Percentiles rank a stretch among this genome's conserved stretches.
Conservation (phyloP, 1,140 invertebrate species). For the Eurosta solidaginis region DNA sequence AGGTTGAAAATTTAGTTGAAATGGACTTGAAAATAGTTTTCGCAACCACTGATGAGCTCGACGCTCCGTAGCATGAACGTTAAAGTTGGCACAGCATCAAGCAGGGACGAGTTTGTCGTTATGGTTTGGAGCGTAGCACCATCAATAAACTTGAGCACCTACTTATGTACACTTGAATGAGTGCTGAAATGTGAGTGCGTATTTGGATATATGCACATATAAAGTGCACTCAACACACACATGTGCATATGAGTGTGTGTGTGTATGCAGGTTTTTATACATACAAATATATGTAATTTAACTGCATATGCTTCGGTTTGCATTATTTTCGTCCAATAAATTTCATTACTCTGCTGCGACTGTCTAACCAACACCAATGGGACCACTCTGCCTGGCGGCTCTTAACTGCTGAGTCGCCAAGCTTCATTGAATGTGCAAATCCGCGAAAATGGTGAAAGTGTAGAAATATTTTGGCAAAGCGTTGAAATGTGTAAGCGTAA, state of each 20-base stretch:
- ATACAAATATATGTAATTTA: neutral
- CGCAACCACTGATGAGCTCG: neutral
- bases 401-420: slow-evolving; percentile 13
- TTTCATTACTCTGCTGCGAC: neutral
- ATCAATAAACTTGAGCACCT: slow-evolving; percentile 17
- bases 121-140: neutral
- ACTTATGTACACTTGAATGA: neutral
- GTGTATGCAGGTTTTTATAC: neutral
- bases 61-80: neutral
- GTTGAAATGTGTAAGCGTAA: slow-evolving; percentile 1
- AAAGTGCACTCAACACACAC: no score
- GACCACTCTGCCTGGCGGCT: neutral
- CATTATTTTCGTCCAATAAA: neutral
- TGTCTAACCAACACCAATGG: neutral
- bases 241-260: neutral
- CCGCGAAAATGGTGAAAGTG: slow-evolving; percentile 32
- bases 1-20: neutral
- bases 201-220: no score
- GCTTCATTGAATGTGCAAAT: slow-evolving; percentile 37
- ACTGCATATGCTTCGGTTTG: neutral
- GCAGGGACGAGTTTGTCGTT: neutral
- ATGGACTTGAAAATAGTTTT: slow-evolving; percentile 28
- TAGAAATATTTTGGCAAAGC: slow-evolving; percentile 19
- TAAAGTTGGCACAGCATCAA: neutral
- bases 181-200: neutral